These are phyloP conservation scores for Listronotus oregonensis DNA, from an alignment of 1,140 invertebrate species.

Conservation along the genomic window DNA sequence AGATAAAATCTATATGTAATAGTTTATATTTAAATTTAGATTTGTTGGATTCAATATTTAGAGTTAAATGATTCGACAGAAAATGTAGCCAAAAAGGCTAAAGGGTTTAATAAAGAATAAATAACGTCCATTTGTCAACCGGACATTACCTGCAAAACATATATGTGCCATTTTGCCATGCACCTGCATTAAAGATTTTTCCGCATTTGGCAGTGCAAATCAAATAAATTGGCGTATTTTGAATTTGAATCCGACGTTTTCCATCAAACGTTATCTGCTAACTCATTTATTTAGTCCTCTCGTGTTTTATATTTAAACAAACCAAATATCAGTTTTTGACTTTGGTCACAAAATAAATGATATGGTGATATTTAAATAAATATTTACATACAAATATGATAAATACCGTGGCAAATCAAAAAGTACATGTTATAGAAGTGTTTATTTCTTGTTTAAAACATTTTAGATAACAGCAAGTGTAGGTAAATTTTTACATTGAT, in stretches of 20 bases:
- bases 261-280: slow-evolving; percentile 32
- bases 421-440: too few species aligned
- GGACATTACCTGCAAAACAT: slow-evolving; percentile 27
- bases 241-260: slow-evolving; percentile 31
- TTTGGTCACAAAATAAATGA: slow-evolving; percentile 7
- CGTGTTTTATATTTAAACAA: slow-evolving; percentile 32
- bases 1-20: too few species aligned
- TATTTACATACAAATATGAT: too few species aligned
- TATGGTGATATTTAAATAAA: too few species aligned
- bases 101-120: slow-evolving; percentile 19
- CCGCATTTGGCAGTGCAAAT: slow-evolving; percentile 24
- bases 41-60: too few species aligned
- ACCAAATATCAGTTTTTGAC: slow-evolving; percentile 24
- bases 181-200: slow-evolving; percentile 35
- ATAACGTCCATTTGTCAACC: slow-evolving; percentile 28
- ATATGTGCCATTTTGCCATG: slow-evolving; percentile 2
- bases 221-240: slow-evolving; percentile 35
- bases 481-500: too few species aligned
- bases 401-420: too few species aligned
- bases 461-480: too few species aligned
- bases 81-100: slow-evolving; percentile 15
- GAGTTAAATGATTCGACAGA: background rate
- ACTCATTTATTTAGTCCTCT: slow-evolving; percentile 30
- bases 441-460: too few species aligned
- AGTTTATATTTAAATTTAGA: too few species aligned